Base-by-base conservation (phyloP, 92 coral and sea anemone species). In the Siderastrea radians region DNA sequence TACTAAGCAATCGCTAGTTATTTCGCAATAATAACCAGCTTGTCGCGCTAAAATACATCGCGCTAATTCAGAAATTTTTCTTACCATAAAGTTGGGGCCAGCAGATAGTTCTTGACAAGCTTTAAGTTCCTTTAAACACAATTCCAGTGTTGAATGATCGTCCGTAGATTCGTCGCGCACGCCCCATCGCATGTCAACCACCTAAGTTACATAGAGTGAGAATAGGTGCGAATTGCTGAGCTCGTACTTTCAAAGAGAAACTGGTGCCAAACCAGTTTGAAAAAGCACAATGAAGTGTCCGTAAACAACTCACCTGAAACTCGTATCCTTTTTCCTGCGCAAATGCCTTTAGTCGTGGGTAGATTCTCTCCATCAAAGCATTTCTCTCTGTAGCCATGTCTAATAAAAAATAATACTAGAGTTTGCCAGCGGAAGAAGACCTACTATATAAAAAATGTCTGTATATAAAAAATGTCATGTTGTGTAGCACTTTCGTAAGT, bases 111-210 rank as follows among this genome's bases (percentile, higher is more conserved):
- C 87, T 48, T 92, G 95, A 38, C 95, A 92, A 17, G 95, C 90
- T 50, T 85, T 85, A 10, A 92, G 90, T 59, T 92, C 95, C 81
- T 92, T 92, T 57, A 92, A 78, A 81, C 95, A 92, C 74, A 92
- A 72, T 13, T 92, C 95, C 50, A 92, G 64, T 8, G 93, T 92
- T 14, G 95, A 90, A 76, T 92, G 95, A 47, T 92, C 95, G 66
- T 92, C 93, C 14, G 93, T 81, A 14, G 95, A 91, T 43, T 84
- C 87, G 60, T 92, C 95, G 3, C 95, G 83, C 55, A 92, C 95
- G 0, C 95, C 95, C 95, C 95, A 92, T 12, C 95, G 90, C 95
- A 92, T 92, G 77, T 92, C 95, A 53, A 92, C 95, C 60, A 92
- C 95, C 95, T 92, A 59, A 45, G 54, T 5, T 44, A 52, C 47